Evolutionary conservation across 2,797 vertebrate genomes (phyloP), one percentile per base, ranked within the genome.

Genomic region (Falco novaeseelandiae): DNA sequence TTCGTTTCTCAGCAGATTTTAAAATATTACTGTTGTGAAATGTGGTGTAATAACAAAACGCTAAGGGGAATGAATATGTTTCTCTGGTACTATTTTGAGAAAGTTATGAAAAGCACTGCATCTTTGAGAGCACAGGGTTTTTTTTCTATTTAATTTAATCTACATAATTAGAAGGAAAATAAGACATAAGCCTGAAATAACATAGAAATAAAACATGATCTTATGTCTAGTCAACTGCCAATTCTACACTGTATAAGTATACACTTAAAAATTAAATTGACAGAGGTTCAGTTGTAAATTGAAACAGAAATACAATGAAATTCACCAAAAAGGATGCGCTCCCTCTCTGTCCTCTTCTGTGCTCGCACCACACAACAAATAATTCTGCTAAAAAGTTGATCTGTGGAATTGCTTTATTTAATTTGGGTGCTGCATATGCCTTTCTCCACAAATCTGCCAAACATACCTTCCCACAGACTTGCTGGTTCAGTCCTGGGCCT

Each of bases 181-280:
- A 88, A 95, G 79, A 78, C 71, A 92, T 90, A 94, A 96, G 67
- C 84, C 88, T 96, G 84, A 95, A 96, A 94, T 95, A 96, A 96
- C 71, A 89, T 1, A 71, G 52, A 78, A 96, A 91, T 92, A 96
- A 94, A 96, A 91, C 70, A 90, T 85, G 85, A 90, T 85, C 86
- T 95, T 94, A 83, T 81, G 67, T 70, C 90, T 94, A 92, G 88
- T 93, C 92, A 97, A 92, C 81, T 90, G 90, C 89, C 82, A 94
- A 89, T 94, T 96, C 46, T 61, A 90, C 83, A 42, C 14, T 38
- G 52, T 44, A 2, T 18, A 44, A 44, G 17, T 44, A 44, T 44
- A 44, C 42, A 44, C 32, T 77, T 92, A 94, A 96, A 96, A 93
- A 83, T 93, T 96, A 67, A 95, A 91, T 74, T 69, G 72, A 89